Base-by-base conservation (phyloP, 1,140 invertebrate genomes). In the Andrena cerasifolii region DNA sequence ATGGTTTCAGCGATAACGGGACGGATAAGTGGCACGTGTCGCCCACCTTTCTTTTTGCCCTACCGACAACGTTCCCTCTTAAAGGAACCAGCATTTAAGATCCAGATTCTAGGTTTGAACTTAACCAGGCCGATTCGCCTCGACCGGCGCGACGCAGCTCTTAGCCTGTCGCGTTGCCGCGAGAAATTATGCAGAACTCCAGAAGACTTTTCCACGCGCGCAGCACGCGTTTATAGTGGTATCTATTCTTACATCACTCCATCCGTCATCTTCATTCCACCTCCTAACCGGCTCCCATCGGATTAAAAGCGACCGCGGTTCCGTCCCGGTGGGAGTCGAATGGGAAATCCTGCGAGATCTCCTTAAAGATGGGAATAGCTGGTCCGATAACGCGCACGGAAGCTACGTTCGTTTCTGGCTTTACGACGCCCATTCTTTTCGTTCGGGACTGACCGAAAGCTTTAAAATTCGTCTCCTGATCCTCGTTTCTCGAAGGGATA, bases 11-110 rank as follows among this genome's bases (percentile, higher is more conserved):
- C 54, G 83, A 84, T 84, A 84, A 84, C 72, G 31, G 56, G 28
- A 14, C 26, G 71, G 65, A 84, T 82, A 86, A 86, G 84, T 86
- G 84, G 84, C 84, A 85, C 84, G 84, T 62, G 84, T 86, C 83
- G 77, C 63, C 51, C 49, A 51, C 54, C 45, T 56, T 80, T 71
- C 51, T 66, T 51, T 28, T 62, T 45, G 70, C 31, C 54, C 68
- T 61, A 36, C 62, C 63, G 66, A 78, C 61, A 66, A 77, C 67
- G 59, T 78, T 78, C 51, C 72, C 0, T 65, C 65, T 70, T 59
- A 59, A n/a, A 49, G 26, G 45, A 70, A 76, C 77, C 65, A 40
- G 51, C 63, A 45, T 40, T 10, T 40, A 10, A 5, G 36, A 40
- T 56, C 65, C 26, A 63, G 31, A 49, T 40, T 67, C 45, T 26